Evolutionary conservation across 2,113 vertebrate species (phyloP).

Genomic region (Aspidoscelis tigris): DNA sequence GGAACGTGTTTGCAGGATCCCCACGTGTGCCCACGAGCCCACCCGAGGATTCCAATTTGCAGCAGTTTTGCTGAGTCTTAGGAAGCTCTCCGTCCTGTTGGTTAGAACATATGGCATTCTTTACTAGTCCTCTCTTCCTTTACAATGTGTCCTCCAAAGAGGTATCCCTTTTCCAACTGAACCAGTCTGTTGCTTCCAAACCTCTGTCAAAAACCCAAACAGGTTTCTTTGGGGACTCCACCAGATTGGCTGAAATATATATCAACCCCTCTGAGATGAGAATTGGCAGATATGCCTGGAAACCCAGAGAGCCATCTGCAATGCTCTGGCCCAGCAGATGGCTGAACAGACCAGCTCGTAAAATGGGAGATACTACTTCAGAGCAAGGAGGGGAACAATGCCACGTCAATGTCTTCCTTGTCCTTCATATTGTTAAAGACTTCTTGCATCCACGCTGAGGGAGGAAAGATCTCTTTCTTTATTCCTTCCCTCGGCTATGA

Average conservation of each 20-base stretch:
- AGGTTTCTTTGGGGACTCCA: background rate
- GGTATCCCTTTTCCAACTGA: background rate
- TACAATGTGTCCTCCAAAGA: background rate
- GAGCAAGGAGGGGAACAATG: background rate
- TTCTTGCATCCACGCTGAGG: conserved; percentile 18
- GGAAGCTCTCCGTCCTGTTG: background rate
- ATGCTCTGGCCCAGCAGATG: conserved; percentile 14
- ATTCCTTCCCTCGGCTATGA: background rate
- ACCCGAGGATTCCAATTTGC: background rate
- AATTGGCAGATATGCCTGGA: conserved; percentile 36
- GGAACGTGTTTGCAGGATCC: too few relatives aligned
- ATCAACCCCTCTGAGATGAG: background rate
- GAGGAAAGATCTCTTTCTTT: background rate
- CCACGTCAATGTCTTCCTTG: background rate
- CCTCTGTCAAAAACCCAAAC: background rate
- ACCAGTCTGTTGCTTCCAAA: background rate
- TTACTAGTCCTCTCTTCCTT: background rate
- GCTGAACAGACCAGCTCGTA: background rate
- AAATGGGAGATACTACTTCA: conserved; percentile 9
- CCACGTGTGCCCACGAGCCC: too few relatives aligned
- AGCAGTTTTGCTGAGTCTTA: background rate
- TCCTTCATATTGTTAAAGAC: background rate
- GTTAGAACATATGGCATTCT: background rate
- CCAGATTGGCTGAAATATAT: conserved; percentile 15
- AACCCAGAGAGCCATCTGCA: conserved; percentile 5